Conservation (phyloP, 2,113 vertebrate genomes). For the Sakesphorus luctuosus region DNA sequence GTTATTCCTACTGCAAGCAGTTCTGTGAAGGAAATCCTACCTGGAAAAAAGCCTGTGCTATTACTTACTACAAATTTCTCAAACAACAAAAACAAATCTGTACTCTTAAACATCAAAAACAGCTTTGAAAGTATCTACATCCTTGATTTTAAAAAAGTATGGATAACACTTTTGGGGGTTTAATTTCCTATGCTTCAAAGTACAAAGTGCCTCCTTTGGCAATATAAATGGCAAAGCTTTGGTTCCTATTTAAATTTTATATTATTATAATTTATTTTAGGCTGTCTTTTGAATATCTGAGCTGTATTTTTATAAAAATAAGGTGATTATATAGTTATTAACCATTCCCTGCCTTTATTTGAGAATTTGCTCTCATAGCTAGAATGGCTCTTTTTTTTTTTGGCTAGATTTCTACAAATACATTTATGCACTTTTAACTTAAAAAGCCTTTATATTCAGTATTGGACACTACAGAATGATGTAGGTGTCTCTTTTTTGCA, state of each 20-base stretch:
- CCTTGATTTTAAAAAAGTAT: slow-evolving; percentile 68
- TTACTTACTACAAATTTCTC: slow-evolving; percentile 65
- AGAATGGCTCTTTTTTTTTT: slow-evolving; percentile 36
- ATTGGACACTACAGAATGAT: slow-evolving; percentile 41
- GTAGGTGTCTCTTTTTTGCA: slow-evolving; percentile 44
- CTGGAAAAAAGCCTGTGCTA: slow-evolving; percentile 51
- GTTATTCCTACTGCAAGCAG: slow-evolving; percentile 71
- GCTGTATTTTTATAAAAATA: slow-evolving; percentile 54
- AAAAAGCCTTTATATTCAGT: not conserved
- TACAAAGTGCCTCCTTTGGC: slow-evolving; percentile 78
- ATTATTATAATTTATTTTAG: slow-evolving; percentile 66
- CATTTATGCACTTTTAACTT: slow-evolving; percentile 1
- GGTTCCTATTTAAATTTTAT: slow-evolving; percentile 71
- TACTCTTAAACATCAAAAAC: slow-evolving; percentile 74
- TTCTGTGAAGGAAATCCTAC: slow-evolving; percentile 46
- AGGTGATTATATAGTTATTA: slow-evolving; percentile 51
- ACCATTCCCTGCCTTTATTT: slow-evolving; percentile 35
- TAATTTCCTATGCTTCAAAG: slow-evolving; percentile 69
- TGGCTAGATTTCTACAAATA: slow-evolving; percentile 45
- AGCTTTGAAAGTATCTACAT: slow-evolving; percentile 77
- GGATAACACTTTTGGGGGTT: slow-evolving; percentile 63
- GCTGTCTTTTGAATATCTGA: slow-evolving; percentile 65
- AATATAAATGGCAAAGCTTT: slow-evolving; percentile 77
- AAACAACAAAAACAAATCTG: slow-evolving; percentile 67
- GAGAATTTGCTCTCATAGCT: slow-evolving; percentile 49